phyloP scores from a whole-genome alignment of 2,113 vertebrate genomes.

The Ageneiosus marmoratus region DNA sequence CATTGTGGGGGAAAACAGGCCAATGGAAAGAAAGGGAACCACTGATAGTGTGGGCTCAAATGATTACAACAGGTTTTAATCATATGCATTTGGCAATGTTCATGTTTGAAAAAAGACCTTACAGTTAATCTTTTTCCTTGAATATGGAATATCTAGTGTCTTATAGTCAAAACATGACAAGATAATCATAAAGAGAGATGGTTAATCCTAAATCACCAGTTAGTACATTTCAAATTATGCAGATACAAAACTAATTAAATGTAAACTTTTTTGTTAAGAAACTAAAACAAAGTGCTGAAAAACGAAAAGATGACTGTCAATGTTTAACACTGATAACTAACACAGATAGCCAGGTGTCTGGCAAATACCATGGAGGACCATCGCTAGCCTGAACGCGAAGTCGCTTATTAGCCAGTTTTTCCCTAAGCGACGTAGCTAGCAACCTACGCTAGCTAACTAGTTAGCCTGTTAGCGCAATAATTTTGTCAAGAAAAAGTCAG shows the following conservation, averaged over 20 bases:
- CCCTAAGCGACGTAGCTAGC: constrained; percentile 37
- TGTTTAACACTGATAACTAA: background rate
- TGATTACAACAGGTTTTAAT: background rate
- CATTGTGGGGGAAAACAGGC: background rate
- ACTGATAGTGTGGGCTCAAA: background rate
- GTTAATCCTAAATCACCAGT: background rate
- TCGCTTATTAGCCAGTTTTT: background rate
- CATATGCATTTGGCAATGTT: background rate
- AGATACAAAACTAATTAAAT: background rate
- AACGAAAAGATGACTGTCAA: background rate
- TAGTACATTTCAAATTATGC: background rate
- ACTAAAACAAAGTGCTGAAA: background rate
- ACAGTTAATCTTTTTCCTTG: constrained; percentile 13
- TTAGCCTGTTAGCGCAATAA: constrained; percentile 46
- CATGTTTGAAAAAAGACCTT: background rate
- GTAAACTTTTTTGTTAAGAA: background rate
- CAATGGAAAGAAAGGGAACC: background rate
- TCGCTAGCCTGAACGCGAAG: constrained; percentile 1
- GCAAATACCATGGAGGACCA: background rate
- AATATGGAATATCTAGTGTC: background rate
- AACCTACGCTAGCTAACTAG: constrained; percentile 51
- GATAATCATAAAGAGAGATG: background rate
- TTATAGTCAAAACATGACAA: constrained; percentile 10
- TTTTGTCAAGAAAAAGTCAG: background rate
- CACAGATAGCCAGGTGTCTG: too few relatives aligned